Evolutionary conservation across 1,140 invertebrate species (phyloP), one percentile per base, ranked within the genome.

Genomic region (Zaprionus ghesquierei): DNA sequence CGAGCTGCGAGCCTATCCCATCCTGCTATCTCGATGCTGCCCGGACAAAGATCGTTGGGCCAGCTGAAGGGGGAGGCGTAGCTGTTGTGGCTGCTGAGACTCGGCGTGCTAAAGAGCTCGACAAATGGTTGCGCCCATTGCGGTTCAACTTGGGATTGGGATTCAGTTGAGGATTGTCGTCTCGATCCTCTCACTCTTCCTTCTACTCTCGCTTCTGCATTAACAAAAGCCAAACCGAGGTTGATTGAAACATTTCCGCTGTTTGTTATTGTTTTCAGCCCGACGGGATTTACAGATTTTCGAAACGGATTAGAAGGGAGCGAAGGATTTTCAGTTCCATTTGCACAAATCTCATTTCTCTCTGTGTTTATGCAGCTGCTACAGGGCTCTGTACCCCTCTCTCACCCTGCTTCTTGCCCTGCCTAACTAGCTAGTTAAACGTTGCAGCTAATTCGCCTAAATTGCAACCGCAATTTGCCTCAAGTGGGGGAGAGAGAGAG

Each of bases 221-320:
- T 79, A 84, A 89, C 85, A 87, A 87, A 89, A 87, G 84, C 84
- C 68, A 60, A 53, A 56, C 25, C 31, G 46, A 69, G 73, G 79
- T 59, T 77, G 82, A 87, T 87, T 79, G 80, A 86, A 89, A 86
- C 82, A 84, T 89, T 87, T 87, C 84, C 84, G 79, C 59, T 89
- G 44, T 78, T 89, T 87, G 82, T 87, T 87, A 87, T 87, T 87
- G 61, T 89, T 87, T 62, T 68, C n/a, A 66, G 70, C 59, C 51
- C 72, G 70, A 65, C 75, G 69, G 61, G 82, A 84, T 89, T 87
- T 82, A 76, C 31, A 87, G 84, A 89, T 89, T 85, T 87, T 73
- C 50, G 65, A 71, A 87, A 82, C 64, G 84, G 82, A 87, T 86
- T 86, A 77, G 77, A 70, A 75, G 18, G 18, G 9, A 46, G 18